Evolutionary conservation across 2,113 vertebrate genomes (phyloP), one percentile per base, ranked within the genome.

Genomic region (Steatornis caripensis): DNA sequence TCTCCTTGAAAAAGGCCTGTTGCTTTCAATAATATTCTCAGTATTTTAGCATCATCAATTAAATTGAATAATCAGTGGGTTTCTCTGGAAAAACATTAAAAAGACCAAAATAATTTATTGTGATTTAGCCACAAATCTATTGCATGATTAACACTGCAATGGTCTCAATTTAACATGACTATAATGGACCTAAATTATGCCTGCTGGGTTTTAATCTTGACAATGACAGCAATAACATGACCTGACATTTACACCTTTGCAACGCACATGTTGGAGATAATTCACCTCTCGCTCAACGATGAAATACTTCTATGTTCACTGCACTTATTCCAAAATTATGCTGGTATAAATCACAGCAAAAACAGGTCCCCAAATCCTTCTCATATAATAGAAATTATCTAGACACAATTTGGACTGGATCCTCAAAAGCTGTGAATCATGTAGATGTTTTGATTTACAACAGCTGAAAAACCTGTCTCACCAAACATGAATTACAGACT

Each of bases 1-100:
- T 95, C 57, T 93, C 51, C 43, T 80, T 97, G 77, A 96, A 95
- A 94, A 95, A 94, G 11, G 24, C 32, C 58, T 93, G 55, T 84
- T 94, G 83, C 37, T 93, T 97, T 89, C 72, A 95, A 92, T 92
- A 94, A 90, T 80, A 72, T 88, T 77, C 26, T 87, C 1, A 20
- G 46, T 79, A 87, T 90, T 93, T 95, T 72, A 96, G 12, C 34
- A 78, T 37, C 68, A 58, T 90, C 65, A 93, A 39, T 96, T 94
- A 91, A 94, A 95, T 53, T 20, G 37, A 94, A 55, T 70, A 57
- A 88, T 57, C 27, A 43, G 12, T 85, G 20, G 18, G 87, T 95
- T 94, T 23, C 20, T 86, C 45, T 89, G 11, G n/a, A 81, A 95
- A 39, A 64, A 14, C 53, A 69, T 29, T 92, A 78, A 90, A 78